A percentile compares a stretch with the other conserved stretches of the same genome.
phyloP scores from a whole-genome alignment of 2,113 vertebrate species.

The Progne subis region DNA sequence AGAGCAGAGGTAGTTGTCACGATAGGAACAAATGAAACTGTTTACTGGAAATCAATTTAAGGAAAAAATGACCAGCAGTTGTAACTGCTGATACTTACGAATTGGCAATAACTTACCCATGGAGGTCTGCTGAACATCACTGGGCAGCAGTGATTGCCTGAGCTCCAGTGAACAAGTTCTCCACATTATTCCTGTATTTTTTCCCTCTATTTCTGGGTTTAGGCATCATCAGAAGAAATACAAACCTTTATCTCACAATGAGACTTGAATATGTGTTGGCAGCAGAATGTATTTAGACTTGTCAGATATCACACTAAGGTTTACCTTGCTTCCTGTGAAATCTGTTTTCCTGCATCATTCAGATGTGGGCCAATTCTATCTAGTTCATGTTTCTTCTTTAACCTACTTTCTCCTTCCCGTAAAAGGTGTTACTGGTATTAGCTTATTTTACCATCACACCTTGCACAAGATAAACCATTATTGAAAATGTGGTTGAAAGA shows the following conservation, averaged over 20 bases:
- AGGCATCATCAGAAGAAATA: not conserved
- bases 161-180: not conserved
- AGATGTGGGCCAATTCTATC: slow-evolving; percentile 73
- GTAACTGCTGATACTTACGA: not conserved
- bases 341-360: slow-evolving; percentile 70
- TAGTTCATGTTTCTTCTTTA: slow-evolving; percentile 75
- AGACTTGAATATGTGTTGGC: not conserved
- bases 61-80: not conserved
- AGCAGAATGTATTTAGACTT: not conserved
- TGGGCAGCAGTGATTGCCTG: not conserved
- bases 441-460: slow-evolving; percentile 71
- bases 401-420: slow-evolving; percentile 91
- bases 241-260: not conserved
- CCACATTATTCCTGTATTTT: not conserved
- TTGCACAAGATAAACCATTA: slow-evolving; percentile 63
- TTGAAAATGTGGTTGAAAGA: slow-evolving; percentile 42
- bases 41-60: not conserved
- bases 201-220: not conserved
- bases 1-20: not conserved
- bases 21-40: not conserved
- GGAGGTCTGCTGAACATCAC: not conserved
- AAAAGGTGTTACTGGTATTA: slow-evolving; percentile 73
- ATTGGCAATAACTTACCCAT: not conserved
- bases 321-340: slow-evolving; percentile 72
- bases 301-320: slow-evolving; percentile 3